Percentiles rank a stretch among this genome's conserved stretches.
These are phyloP conservation scores for Zoroaster sp. DNA, from an alignment of 53 echinoderm and acorn worm species.

Conservation along the genomic window DNA sequence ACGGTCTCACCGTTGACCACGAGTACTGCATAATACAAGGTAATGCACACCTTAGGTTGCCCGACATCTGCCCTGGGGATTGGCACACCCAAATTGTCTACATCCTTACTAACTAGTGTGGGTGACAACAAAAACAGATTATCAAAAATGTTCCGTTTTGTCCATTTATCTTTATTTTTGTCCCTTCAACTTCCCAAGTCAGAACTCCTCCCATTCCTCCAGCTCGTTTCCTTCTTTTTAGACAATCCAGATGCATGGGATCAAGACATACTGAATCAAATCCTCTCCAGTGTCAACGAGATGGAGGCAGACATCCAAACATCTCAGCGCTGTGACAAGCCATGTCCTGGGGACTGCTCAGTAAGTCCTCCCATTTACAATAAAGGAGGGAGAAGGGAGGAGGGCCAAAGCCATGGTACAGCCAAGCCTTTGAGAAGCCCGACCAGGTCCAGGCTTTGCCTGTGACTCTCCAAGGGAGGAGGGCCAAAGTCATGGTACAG, in stretches of 20 bases:
- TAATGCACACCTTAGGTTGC: no score
- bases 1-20: constrained; percentile 77
- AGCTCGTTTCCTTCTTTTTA: no score
- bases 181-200: not conserved
- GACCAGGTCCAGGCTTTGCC: no score
- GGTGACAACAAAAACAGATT: not conserved
- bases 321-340: constrained; percentile 67
- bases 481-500: no score
- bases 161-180: not conserved
- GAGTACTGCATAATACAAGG: constrained; percentile 79
- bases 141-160: not conserved
- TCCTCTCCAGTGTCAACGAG: constrained; percentile 62
- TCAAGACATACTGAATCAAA: constrained; percentile 32
- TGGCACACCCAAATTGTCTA: no score
- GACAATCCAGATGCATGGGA: not conserved
- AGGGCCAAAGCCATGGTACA: no score
- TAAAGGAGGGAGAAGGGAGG: no score
- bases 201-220: no score
- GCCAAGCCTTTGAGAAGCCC: no score
- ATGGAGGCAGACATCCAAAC: constrained; percentile 75
- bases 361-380: constrained; percentile 59
- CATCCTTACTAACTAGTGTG: not conserved
- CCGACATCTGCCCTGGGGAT: no score
- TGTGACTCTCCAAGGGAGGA: no score
- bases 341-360: constrained; percentile 95